These are phyloP conservation scores for Amphimallon solstitiale DNA, from an alignment of 2,888 invertebrate genomes.

Conservation along the genomic window DNA sequence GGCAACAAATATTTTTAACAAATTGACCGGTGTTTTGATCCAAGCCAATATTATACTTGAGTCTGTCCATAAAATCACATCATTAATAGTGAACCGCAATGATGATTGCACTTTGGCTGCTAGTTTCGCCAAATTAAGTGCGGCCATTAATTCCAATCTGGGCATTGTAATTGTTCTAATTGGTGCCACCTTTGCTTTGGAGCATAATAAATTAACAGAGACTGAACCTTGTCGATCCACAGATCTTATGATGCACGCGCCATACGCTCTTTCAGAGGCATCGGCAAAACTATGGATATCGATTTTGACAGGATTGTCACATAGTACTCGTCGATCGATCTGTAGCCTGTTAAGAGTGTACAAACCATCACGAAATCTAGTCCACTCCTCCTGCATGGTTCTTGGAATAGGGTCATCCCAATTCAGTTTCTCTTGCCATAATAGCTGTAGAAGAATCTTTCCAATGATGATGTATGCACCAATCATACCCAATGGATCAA, in stretches of 20 bases:
- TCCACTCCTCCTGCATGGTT: no score
- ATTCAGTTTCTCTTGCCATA: conserved; percentile 34
- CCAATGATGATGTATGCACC: conserved; percentile 41
- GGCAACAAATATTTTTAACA: conserved; percentile 28
- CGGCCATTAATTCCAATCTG: conserved; percentile 22
- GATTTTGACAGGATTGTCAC: neutral
- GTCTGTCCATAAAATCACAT: no score
- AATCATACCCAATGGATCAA: no score
- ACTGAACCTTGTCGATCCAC: neutral
- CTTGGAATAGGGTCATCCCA: conserved; percentile 40
- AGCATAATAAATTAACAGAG: no score
- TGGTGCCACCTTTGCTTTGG: no score
- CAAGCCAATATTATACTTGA: no score
- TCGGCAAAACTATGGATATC: conserved; percentile 38
- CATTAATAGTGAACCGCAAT: no score
- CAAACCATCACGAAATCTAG: neutral
- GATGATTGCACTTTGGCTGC: neutral
- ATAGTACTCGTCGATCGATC: neutral
- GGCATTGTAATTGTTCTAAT: conserved; percentile 24
- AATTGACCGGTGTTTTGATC: no score
- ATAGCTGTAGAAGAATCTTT: conserved; percentile 38
- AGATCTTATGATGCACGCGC: conserved; percentile 36
- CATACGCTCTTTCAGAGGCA: conserved; percentile 32
- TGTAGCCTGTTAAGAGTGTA: neutral
- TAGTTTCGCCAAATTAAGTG: conserved; percentile 12